phyloP scores from a whole-genome alignment of 2,888 invertebrate species.

The Athrips mouffetella region DNA sequence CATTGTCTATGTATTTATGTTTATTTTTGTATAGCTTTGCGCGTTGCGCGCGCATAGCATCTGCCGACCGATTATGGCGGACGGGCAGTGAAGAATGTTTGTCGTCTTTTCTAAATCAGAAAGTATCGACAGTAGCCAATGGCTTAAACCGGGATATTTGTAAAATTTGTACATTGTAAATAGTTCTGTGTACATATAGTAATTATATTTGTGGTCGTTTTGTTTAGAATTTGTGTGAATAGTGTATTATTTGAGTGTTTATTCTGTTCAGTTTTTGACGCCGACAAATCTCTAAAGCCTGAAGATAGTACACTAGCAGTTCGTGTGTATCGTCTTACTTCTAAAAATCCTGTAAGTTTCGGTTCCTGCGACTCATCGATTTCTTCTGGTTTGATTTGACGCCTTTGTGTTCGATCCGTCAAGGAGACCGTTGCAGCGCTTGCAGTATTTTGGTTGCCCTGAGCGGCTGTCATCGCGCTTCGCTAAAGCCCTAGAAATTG shows the following conservation, averaged over 20 bases:
- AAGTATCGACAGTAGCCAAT: slow-evolving; percentile 82
- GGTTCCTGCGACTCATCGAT: slow-evolving; percentile 40
- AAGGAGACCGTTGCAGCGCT: slow-evolving; percentile 73
- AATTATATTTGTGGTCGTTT: slow-evolving; percentile 82
- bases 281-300: slow-evolving; percentile 70
- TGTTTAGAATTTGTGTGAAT: slow-evolving; percentile 80
- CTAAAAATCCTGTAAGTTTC: slow-evolving; percentile 34
- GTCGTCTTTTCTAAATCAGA: slow-evolving; percentile 76
- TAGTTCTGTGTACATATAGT: slow-evolving; percentile 86
- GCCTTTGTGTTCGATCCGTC: slow-evolving; percentile 79
- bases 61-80: slow-evolving; percentile 76
- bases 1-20: slow-evolving; percentile 53
- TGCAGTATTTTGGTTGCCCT: slow-evolving; percentile 71
- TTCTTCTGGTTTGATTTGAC: slow-evolving; percentile 48
- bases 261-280: slow-evolving; percentile 80
- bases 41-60: slow-evolving; percentile 78
- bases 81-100: slow-evolving; percentile 74
- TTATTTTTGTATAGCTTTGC: slow-evolving; percentile 66
- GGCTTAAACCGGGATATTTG: slow-evolving; percentile 81
- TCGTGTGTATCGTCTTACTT: slow-evolving; percentile 50
- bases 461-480: slow-evolving; percentile 73
- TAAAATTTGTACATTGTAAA: slow-evolving; percentile 85
- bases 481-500: slow-evolving; percentile 58
- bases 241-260: slow-evolving; percentile 79
- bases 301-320: slow-evolving; percentile 69